These are phyloP conservation scores for Tenebrio molitor DNA, from an alignment of 1,140 invertebrate genomes.

Conservation along the genomic window DNA sequence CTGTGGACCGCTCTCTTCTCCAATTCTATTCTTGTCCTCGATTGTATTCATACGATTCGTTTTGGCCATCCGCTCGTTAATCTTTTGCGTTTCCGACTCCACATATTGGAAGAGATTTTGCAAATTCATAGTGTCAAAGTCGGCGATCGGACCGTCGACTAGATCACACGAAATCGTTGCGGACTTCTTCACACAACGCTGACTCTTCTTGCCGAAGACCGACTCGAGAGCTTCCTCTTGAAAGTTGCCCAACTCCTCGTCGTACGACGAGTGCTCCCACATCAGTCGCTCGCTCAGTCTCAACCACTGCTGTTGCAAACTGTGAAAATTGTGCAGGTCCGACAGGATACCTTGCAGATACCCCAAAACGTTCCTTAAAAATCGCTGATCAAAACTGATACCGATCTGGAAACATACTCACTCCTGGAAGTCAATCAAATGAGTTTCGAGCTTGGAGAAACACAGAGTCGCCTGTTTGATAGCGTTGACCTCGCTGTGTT, in stretches of 20 bases:
- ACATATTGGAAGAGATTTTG: slow-evolving; percentile 73
- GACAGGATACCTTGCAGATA: slow-evolving; percentile 75
- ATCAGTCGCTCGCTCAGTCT: slow-evolving; percentile 74
- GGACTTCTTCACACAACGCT: slow-evolving; percentile 69
- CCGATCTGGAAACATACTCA: slow-evolving; percentile 70
- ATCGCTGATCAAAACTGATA: too few species aligned
- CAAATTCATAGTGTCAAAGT: slow-evolving; percentile 66
- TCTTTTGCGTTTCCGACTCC: slow-evolving; percentile 75
- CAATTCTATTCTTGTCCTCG: slow-evolving; percentile 21
- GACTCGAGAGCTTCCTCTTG: slow-evolving; percentile 57
- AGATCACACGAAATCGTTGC: slow-evolving; percentile 70
- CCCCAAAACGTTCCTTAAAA: slow-evolving; percentile 64
- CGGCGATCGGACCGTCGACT: slow-evolving; percentile 65
- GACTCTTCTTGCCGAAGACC: slow-evolving; percentile 63
- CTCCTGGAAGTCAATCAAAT: slow-evolving; percentile 76
- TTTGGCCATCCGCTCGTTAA: slow-evolving; percentile 55
- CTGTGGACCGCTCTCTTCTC: slow-evolving; percentile 33
- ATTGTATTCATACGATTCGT: not conserved
- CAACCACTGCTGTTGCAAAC: slow-evolving; percentile 76
- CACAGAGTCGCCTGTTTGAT: slow-evolving; percentile 79
- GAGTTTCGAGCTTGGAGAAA: slow-evolving; percentile 77
- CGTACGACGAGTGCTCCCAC: slow-evolving; percentile 72
- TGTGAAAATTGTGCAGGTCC: slow-evolving; percentile 78
- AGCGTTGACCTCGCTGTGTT: slow-evolving; percentile 69
- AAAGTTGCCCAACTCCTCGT: slow-evolving; percentile 55